These are phyloP conservation scores for Syrphus vitripennis DNA, from an alignment of 2,888 invertebrate species.

Conservation along the genomic window DNA sequence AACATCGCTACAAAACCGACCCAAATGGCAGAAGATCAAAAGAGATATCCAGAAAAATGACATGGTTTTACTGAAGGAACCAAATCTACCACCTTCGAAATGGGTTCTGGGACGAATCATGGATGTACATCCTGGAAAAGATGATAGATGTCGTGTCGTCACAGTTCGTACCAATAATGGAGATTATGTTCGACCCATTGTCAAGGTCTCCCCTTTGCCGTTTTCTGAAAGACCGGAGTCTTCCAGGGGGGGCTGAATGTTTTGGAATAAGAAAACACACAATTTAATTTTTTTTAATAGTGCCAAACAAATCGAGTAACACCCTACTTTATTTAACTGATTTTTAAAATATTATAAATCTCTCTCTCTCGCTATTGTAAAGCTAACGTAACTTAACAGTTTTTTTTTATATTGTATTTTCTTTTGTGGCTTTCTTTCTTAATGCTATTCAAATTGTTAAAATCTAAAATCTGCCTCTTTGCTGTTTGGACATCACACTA, in stretches of 20 bases:
- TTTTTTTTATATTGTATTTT: too few relatives aligned
- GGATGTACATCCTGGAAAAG: neutral
- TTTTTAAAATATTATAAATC: too few relatives aligned
- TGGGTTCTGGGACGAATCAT: constrained; percentile 32
- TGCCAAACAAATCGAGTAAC: neutral
- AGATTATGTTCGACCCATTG: constrained; percentile 13
- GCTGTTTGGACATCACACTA: too few relatives aligned
- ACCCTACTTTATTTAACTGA: neutral
- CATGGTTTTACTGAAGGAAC: neutral
- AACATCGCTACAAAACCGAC: constrained; percentile 4
- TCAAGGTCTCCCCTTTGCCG: constrained; percentile 17
- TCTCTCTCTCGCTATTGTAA: too few relatives aligned
- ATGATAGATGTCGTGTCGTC: constrained; percentile 13
- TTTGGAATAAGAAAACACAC: neutral
- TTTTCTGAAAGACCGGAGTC: constrained; percentile 32
- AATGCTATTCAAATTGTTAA: too few relatives aligned
- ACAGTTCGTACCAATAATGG: constrained; percentile 15
- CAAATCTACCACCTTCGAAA: constrained; percentile 14
- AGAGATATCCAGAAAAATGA: neutral
- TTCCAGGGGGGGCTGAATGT: too few relatives aligned
- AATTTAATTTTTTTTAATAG: neutral
- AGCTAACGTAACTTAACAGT: too few relatives aligned
- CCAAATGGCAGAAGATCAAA: constrained; percentile 33
- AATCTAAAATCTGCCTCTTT: too few relatives aligned
- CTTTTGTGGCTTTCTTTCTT: too few relatives aligned